Evolutionary conservation across 2,113 vertebrate species (phyloP).

Genomic region (Chionis minor): DNA sequence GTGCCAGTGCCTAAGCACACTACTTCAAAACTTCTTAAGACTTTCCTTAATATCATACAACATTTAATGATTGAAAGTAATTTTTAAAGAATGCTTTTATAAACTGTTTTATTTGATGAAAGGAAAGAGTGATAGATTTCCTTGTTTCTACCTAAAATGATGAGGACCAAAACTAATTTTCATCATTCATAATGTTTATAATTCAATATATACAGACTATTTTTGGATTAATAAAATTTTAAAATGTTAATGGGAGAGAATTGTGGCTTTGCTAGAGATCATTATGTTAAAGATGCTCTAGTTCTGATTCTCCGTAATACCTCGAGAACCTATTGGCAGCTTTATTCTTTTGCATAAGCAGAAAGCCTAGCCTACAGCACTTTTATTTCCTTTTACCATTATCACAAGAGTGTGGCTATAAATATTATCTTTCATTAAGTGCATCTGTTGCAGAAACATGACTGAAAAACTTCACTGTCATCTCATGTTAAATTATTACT

Average conservation of each 20-base stretch:
- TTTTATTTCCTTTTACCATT: constrained; percentile 6
- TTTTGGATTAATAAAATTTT: constrained; percentile 12
- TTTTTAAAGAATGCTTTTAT: not conserved
- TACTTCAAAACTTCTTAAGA: not conserved
- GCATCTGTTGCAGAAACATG: not conserved
- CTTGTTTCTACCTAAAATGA: not conserved
- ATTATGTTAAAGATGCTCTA: not conserved
- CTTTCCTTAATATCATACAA: not conserved
- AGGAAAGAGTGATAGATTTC: not conserved
- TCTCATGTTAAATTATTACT: not conserved
- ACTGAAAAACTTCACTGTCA: not conserved
- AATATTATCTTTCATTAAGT: not conserved
- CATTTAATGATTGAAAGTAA: not conserved
- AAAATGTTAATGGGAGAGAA: constrained; percentile 2
- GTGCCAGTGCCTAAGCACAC: not conserved
- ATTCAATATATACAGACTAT: not conserved
- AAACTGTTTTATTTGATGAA: not conserved
- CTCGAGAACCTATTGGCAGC: not conserved
- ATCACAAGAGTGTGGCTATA: not conserved
- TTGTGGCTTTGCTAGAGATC: not conserved
- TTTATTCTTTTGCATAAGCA: constrained; percentile 11
- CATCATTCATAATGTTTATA: not conserved
- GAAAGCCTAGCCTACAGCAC: not conserved
- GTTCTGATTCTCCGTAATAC: not conserved
- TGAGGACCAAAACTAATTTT: constrained; percentile 26